Conservation (phyloP, 1,140 invertebrate species). For the Penaeus vannamei region DNA sequence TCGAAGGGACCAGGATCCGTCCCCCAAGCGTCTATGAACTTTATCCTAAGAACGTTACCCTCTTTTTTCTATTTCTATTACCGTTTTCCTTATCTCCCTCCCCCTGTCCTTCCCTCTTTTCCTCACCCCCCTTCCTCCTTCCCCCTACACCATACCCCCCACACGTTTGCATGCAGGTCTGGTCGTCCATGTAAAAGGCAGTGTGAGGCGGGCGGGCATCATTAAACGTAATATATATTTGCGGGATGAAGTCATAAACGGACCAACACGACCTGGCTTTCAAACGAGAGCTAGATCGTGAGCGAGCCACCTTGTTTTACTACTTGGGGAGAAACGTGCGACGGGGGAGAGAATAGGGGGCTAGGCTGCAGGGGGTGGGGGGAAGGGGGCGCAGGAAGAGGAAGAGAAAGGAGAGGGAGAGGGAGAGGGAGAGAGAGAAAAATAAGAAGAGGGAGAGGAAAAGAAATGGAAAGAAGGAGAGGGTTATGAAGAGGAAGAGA, state of each 20-base stretch:
- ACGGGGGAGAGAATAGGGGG: not conserved
- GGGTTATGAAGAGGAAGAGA: not conserved
- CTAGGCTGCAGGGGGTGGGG: not conserved
- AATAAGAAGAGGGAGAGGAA: not conserved
- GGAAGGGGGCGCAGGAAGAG: not conserved
- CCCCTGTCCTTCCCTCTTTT: not conserved
- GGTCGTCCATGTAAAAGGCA: conserved; percentile 56
- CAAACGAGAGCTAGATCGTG: conserved; percentile 59
- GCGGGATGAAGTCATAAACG: conserved; percentile 65
- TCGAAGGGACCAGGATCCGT: not conserved
- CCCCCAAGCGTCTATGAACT: not conserved
- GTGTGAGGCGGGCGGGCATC: conserved; percentile 57
- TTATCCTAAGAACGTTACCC: not conserved
- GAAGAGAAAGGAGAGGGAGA: not conserved
- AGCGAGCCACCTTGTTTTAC: conserved; percentile 55
- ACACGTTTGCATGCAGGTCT: conserved; percentile 48
- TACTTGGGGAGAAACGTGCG: conserved; percentile 43
- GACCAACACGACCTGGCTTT: conserved; percentile 64
- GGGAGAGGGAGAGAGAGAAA: not conserved
- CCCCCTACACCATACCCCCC: not conserved
- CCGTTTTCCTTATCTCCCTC: not conserved
- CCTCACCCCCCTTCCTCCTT: not conserved
- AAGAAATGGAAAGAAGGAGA: not conserved
- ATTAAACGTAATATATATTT: conserved; percentile 65
- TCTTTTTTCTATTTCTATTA: not conserved